A percentile compares a stretch with the other conserved stretches of the same genome.
Evolutionary conservation across 2,888 invertebrate species (phyloP).

Genomic region (Smittia sp.): DNA sequence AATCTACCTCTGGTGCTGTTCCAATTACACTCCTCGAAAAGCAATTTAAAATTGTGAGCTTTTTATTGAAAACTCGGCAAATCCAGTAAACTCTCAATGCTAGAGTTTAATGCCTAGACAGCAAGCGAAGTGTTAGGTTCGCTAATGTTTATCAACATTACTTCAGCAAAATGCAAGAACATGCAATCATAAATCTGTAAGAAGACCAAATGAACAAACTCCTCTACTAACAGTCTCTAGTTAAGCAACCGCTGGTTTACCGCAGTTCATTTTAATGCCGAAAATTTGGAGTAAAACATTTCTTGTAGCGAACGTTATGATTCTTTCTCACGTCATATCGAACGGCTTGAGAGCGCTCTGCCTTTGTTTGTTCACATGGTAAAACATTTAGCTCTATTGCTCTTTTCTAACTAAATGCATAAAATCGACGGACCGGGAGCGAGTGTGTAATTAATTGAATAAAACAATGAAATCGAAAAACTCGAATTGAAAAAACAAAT

Average conservation of each 20-base stretch:
- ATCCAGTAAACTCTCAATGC: no score
- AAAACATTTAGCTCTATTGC: background rate
- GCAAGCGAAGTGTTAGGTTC: no score
- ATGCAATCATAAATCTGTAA: no score
- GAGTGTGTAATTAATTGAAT: conserved; percentile 30
- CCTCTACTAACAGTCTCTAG: no score
- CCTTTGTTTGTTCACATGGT: conserved; percentile 7
- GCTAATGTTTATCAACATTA: no score
- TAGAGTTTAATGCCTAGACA: no score
- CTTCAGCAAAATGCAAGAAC: no score
- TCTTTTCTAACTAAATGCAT: background rate
- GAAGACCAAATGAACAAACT: no score
- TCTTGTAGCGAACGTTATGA: background rate
- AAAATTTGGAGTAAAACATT: conserved; percentile 16
- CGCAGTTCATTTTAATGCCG: background rate
- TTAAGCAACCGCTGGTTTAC: no score
- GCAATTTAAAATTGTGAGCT: background rate
- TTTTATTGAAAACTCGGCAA: background rate
- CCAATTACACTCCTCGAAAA: background rate
- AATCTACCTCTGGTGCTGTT: background rate
- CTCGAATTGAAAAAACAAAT: conserved; percentile 3
- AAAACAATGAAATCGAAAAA: conserved; percentile 19
- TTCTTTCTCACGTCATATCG: conserved; percentile 17
- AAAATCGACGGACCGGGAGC: conserved; percentile 9
- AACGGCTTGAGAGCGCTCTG: background rate